Evolutionary conservation across 2,888 invertebrate genomes (phyloP).

Genomic region (Petrophora chlorosata): DNA sequence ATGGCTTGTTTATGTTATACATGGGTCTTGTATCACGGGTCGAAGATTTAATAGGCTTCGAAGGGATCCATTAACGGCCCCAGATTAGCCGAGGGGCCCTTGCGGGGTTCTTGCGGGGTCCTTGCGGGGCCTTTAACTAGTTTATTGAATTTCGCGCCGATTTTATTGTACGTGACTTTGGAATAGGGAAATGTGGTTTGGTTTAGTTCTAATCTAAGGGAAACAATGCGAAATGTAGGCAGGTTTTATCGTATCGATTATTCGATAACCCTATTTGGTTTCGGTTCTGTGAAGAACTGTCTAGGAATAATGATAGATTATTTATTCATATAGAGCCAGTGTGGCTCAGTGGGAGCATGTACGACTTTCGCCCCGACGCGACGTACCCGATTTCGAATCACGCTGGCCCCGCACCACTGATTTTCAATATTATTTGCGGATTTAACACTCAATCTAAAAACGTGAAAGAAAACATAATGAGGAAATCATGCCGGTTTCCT

Average conservation of each 20-base stretch:
- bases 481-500: too few relatives aligned
- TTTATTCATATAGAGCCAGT: too few relatives aligned
- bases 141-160: conserved; percentile 35
- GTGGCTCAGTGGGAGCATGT: too few relatives aligned
- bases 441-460: too few relatives aligned
- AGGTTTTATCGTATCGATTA: conserved; percentile 6
- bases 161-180: conserved; percentile 28
- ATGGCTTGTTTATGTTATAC: conserved; percentile 28
- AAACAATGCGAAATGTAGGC: conserved; percentile 2
- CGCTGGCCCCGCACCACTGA: too few relatives aligned
- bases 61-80: conserved; percentile 52
- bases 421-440: too few relatives aligned
- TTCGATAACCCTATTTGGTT: too few relatives aligned
- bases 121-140: conserved; percentile 31
- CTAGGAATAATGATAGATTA: too few relatives aligned
- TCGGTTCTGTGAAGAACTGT: too few relatives aligned
- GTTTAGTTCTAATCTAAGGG: conserved; percentile 10
- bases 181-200: conserved; percentile 15
- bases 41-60: conserved; percentile 51
- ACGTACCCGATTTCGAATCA: too few relatives aligned
- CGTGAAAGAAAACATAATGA: too few relatives aligned
- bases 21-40: conserved; percentile 36
- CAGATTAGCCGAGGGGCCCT: conserved; percentile 43
- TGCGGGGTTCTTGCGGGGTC: conserved; percentile 26
- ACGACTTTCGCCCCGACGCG: too few relatives aligned